phyloP scores from a whole-genome alignment of 2,113 vertebrate species.

The Nanorana parkeri region DNA sequence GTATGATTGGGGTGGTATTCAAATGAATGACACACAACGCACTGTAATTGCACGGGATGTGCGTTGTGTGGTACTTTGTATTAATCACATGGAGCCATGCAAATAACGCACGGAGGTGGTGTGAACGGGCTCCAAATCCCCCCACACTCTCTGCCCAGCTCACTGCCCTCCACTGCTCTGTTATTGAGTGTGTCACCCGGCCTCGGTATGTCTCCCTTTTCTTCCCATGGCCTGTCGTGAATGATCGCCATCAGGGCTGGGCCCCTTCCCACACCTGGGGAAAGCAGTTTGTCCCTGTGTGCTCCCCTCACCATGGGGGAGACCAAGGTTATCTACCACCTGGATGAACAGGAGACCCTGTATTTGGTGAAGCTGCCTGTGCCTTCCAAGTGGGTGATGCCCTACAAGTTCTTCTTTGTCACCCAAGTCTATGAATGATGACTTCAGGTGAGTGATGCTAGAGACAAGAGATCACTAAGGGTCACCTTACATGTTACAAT shows the following conservation, averaged over 20 bases:
- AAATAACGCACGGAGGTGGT: too few relatives aligned
- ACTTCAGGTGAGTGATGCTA: conserved; percentile 92
- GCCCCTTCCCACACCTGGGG: conserved; percentile 25
- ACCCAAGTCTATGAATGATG: conserved; percentile 94
- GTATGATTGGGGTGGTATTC: too few relatives aligned
- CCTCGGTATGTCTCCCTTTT: not conserved
- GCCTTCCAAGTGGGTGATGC: conserved; percentile 87
- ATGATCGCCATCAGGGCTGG: conserved; percentile 40
- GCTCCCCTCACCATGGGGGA: conserved; percentile 76
- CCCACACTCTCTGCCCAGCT: too few relatives aligned
- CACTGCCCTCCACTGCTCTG: too few relatives aligned
- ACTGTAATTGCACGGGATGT: too few relatives aligned
- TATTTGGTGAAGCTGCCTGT: conserved; percentile 92
- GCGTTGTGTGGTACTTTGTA: too few relatives aligned
- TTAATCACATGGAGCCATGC: too few relatives aligned
- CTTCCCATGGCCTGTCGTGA: conserved; percentile 17
- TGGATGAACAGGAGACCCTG: conserved; percentile 95
- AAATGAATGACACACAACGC: too few relatives aligned
- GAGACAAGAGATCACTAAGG: too few relatives aligned
- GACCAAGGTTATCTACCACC: conserved; percentile 96
- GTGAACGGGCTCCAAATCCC: too few relatives aligned
- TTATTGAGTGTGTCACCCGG: too few relatives aligned
- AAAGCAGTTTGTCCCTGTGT: not conserved
- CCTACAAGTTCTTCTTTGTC: conserved; percentile 96
- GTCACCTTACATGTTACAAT: too few relatives aligned